Percentiles rank a stretch among this genome's conserved stretches.
These are phyloP conservation scores for Apamea sordens DNA, from an alignment of 2,888 invertebrate species.

Conservation along the genomic window DNA sequence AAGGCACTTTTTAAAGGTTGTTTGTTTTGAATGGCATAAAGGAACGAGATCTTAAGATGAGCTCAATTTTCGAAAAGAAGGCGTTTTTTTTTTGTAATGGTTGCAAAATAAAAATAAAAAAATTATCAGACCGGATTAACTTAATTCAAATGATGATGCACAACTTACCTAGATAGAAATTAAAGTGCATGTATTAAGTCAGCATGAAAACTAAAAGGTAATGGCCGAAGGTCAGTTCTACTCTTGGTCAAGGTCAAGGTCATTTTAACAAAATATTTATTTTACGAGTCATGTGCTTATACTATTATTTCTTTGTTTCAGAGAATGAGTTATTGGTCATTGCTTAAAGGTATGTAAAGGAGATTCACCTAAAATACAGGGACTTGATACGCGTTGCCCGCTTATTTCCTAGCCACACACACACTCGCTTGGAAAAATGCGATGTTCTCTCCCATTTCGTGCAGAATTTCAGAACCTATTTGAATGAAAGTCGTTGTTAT, in stretches of 20 bases:
- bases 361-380: neutral
- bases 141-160: neutral
- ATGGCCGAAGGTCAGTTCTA: neutral
- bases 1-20: conserved; percentile 4
- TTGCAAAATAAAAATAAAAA: rapidly evolving
- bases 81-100: neutral
- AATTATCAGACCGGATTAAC: no score
- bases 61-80: neutral
- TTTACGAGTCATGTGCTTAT: neutral
- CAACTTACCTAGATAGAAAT: neutral
- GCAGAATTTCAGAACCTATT: conserved; percentile 65
- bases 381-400: neutral
- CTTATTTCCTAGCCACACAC: conserved; percentile 43
- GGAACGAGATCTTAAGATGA: neutral
- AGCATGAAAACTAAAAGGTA: neutral
- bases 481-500: conserved; percentile 62
- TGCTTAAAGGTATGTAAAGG: neutral
- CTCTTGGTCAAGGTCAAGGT: conserved; percentile 7
- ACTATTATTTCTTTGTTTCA: neutral
- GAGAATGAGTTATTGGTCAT: neutral
- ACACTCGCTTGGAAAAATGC: conserved; percentile 65
- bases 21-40: conserved; percentile 43
- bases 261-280: neutral
- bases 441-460: conserved; percentile 56
- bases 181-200: neutral